Evolutionary conservation across 2,113 vertebrate genomes (phyloP).

Genomic region (Chloroceryle aenea): DNA sequence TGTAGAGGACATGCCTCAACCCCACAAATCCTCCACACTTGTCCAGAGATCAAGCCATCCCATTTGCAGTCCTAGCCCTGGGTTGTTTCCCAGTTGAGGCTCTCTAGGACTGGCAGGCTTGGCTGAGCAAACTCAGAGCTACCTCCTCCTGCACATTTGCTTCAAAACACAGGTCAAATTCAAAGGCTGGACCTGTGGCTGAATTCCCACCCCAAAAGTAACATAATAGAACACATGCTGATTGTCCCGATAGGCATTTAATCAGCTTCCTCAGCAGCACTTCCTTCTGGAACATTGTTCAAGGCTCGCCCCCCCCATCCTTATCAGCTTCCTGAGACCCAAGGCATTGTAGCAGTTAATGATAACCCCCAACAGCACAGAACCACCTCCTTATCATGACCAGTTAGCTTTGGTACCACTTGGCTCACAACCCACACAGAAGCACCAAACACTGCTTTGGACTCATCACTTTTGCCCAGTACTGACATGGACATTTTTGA

Average conservation of each 20-base stretch:
- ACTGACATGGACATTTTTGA: accelerated
- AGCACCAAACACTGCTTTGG: neutral
- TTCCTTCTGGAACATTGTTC: slow-evolving; percentile 32
- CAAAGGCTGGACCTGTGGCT: neutral
- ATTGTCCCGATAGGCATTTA: neutral
- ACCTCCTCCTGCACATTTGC: neutral
- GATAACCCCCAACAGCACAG: neutral
- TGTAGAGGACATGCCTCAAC: neutral
- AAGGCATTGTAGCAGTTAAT: neutral
- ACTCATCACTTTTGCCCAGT: accelerated
- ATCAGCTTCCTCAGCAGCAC: slow-evolving; percentile 13
- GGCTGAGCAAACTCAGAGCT: neutral
- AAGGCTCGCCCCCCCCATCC: neutral
- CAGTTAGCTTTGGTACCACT: neutral
- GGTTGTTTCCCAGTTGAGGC: neutral
- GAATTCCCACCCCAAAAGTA: neutral
- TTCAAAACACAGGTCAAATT: neutral
- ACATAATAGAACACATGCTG: slow-evolving; percentile 14
- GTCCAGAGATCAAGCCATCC: neutral
- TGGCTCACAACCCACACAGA: neutral
- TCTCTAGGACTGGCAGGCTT: neutral
- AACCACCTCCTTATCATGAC: neutral
- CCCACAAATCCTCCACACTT: neutral
- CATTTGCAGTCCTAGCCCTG: neutral
- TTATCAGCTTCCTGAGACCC: neutral